Evolutionary conservation across 2,888 invertebrate genomes (phyloP).

Genomic region (Stictocephala bisonia): DNA sequence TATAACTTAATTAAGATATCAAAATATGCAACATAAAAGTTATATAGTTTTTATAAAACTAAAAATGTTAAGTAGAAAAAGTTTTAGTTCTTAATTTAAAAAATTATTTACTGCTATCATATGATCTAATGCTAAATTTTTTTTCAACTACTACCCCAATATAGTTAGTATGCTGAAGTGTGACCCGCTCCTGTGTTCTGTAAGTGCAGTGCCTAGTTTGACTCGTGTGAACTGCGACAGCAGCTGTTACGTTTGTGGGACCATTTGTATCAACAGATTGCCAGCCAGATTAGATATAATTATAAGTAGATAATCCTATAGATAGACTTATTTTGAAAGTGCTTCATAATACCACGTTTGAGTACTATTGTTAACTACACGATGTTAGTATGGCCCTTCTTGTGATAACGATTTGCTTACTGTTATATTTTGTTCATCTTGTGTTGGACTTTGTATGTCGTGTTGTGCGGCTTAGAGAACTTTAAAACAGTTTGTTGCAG

Average conservation of each 20-base stretch:
- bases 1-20: too few species aligned
- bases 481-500: neutral
- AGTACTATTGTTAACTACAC: neutral
- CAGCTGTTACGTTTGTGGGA: slow-evolving; percentile 7
- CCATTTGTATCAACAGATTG: slow-evolving; percentile 19
- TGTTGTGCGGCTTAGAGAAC: slow-evolving; percentile 4
- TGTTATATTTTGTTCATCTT: slow-evolving; percentile 29
- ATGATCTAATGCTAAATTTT: too few species aligned
- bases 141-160: too few species aligned
- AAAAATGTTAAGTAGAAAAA: too few species aligned
- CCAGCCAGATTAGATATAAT: slow-evolving; percentile 17
- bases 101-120: too few species aligned
- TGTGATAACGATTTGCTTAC: slow-evolving; percentile 39
- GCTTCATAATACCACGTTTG: slow-evolving; percentile 13
- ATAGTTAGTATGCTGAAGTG: too few species aligned
- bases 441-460: slow-evolving; percentile 33
- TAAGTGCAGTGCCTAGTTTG: too few species aligned
- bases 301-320: slow-evolving; percentile 21
- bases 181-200: too few species aligned
- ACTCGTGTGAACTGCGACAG: too few species aligned
- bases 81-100: too few species aligned
- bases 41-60: too few species aligned
- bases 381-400: slow-evolving; percentile 19
- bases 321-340: slow-evolving; percentile 38
- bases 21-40: too few species aligned